These are phyloP conservation scores for Athalia cordata DNA, from an alignment of 2,888 invertebrate species.

Conservation along the genomic window DNA sequence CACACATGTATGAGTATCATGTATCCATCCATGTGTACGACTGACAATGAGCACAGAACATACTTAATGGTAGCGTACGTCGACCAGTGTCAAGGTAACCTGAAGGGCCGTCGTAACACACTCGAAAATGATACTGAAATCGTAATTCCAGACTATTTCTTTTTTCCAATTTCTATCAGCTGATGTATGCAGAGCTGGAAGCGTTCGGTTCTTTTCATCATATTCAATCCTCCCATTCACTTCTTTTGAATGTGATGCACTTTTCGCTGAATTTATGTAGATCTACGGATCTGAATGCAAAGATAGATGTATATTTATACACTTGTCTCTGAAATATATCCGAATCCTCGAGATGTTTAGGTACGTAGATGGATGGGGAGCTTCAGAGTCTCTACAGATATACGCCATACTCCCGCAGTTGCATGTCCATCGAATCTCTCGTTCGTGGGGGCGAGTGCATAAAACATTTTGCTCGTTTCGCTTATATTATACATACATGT, in stretches of 20 bases:
- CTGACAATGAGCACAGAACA: background rate
- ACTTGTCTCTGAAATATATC: background rate
- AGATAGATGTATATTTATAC: background rate
- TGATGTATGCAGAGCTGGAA: too few relatives aligned
- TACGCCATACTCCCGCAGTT: background rate
- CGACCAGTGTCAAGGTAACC: too few relatives aligned
- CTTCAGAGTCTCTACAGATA: conserved; percentile 9
- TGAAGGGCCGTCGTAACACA: too few relatives aligned
- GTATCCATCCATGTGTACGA: background rate
- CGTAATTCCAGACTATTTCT: too few relatives aligned
- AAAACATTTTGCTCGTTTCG: conserved; percentile 28
- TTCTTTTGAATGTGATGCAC: background rate
- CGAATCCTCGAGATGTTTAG: background rate
- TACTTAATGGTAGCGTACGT: too few relatives aligned
- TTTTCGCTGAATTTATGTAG: conserved; percentile 1
- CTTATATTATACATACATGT: background rate
- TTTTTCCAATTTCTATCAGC: too few relatives aligned
- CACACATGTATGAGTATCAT: background rate
- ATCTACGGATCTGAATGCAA: background rate
- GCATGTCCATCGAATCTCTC: background rate
- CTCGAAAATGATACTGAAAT: too few relatives aligned
- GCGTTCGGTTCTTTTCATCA: too few relatives aligned
- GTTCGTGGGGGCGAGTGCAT: conserved; percentile 17
- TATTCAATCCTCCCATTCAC: background rate
- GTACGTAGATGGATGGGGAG: background rate